Conservation (phyloP, 2,797 vertebrate species). For the Scolopax rusticola region DNA sequence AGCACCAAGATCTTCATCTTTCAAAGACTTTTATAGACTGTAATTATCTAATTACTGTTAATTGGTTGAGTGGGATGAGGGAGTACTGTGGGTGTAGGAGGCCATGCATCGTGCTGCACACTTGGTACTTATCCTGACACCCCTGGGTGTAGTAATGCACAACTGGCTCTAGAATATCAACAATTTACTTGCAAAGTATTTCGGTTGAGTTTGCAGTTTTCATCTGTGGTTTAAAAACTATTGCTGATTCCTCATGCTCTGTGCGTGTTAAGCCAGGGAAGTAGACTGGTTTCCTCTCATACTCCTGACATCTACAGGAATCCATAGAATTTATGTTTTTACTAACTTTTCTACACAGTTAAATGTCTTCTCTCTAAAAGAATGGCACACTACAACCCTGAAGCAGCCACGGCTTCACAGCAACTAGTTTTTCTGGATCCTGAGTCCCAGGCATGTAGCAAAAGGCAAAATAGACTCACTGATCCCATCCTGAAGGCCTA, state of each 20-base stretch:
- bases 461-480: not conserved
- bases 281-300: not conserved
- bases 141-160: not conserved
- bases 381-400: not conserved
- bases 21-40: conserved; percentile 56
- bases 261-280: not conserved
- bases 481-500: not conserved
- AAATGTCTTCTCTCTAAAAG: not conserved
- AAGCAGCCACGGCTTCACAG: not conserved
- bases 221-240: not conserved
- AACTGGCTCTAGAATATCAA: conserved; percentile 10
- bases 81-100: conserved; percentile 3
- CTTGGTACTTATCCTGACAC: not conserved
- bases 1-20: conserved; percentile 54
- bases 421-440: not conserved
- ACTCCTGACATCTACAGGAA: not conserved
- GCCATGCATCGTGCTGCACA: not conserved
- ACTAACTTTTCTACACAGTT: not conserved
- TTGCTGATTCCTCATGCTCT: not conserved
- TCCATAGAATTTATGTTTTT: not conserved
- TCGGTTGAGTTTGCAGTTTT: conserved; percentile 27
- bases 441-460: not conserved
- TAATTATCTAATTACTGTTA: conserved; percentile 74
- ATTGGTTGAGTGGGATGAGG: conserved; percentile 59
- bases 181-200: conserved; percentile 1